Percentiles rank a stretch among this genome's conserved stretches.
Evolutionary conservation across 2,113 vertebrate species (phyloP).

Genomic region (Ptilorrhoa leucosticta): DNA sequence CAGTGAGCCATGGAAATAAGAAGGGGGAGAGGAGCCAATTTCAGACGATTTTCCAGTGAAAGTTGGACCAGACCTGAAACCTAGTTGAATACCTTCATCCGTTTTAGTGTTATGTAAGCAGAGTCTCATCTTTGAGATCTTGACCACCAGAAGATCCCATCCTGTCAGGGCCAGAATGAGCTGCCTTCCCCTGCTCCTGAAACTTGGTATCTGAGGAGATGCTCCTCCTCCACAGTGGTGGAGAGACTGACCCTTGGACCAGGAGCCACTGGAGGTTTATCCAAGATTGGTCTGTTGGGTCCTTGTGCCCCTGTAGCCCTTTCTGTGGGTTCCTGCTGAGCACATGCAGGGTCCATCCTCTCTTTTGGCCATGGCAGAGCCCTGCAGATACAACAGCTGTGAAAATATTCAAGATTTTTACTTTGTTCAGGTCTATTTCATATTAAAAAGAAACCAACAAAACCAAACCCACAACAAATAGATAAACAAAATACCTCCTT

Average conservation of each 20-base stretch:
- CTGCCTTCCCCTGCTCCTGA: background rate
- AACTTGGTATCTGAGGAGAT: background rate
- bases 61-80: background rate
- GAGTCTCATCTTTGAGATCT: background rate
- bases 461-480: background rate
- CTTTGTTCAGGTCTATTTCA: background rate
- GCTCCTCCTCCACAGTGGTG: background rate
- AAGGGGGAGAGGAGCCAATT: rapidly evolving
- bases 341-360: background rate
- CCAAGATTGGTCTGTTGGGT: rapidly evolving
- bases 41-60: background rate
- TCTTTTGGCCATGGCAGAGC: background rate
- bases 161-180: background rate
- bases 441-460: background rate
- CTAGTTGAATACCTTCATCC: background rate
- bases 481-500: background rate
- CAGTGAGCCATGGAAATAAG: background rate
- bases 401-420: background rate
- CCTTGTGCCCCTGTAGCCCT: background rate
- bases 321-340: background rate
- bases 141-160: background rate
- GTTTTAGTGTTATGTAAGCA: rapidly evolving
- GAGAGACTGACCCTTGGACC: background rate
- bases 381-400: background rate
- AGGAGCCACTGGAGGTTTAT: background rate